Base-by-base conservation (phyloP, 2,797 vertebrate species). In the Protosalanx chinensis region DNA sequence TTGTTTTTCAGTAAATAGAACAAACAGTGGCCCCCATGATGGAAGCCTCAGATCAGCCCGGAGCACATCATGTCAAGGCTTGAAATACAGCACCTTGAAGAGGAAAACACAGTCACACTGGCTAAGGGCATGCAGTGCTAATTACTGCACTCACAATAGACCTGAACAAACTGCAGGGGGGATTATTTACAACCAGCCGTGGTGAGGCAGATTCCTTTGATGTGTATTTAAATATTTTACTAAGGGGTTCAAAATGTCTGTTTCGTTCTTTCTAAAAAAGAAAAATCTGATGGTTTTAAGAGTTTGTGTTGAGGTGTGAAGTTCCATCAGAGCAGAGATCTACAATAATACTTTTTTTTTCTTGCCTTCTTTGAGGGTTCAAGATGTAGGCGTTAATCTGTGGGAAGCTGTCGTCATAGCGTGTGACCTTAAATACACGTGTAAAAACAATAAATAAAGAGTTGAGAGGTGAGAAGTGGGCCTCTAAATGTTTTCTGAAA, bases 51-150 rank as follows among this genome's bases (percentile, higher is more conserved):
- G 16, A 68, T 76, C 35, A 51, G 1, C 18, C 5, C 27, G 16
- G 64, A 29, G 64, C 67, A 20, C 68, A 68, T 56, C 68, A 64
- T 59, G 58, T 23, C 12, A 32, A 63, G 12, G 23, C 30, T 35
- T 72, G 51, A 72, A 72, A 69, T 72, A 72, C 59, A 8, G 37
- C 62, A 46, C 75, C 64, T 62, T 51, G 49, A 60, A 64, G 66
- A 68, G 23, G 56, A 60, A 60, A 32, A 64, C 64, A 33, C 63
- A 60, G 53, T 49, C 51, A 3, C 35, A 5, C 7, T 6, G 33
- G 63, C 33, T 27, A 60, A 20, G 35, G 23, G 29, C 63, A 59
- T 61, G 41, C 29, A 58, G 15, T 72, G 35, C 23, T 59, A 58
- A 66, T 60, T 27, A 60, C 6, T 30, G 16, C 37, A 16, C 27